A percentile compares a stretch with the other conserved stretches of the same genome.
Conservation (phyloP, 2,797 vertebrate genomes). For the Tapirus indicus region DNA sequence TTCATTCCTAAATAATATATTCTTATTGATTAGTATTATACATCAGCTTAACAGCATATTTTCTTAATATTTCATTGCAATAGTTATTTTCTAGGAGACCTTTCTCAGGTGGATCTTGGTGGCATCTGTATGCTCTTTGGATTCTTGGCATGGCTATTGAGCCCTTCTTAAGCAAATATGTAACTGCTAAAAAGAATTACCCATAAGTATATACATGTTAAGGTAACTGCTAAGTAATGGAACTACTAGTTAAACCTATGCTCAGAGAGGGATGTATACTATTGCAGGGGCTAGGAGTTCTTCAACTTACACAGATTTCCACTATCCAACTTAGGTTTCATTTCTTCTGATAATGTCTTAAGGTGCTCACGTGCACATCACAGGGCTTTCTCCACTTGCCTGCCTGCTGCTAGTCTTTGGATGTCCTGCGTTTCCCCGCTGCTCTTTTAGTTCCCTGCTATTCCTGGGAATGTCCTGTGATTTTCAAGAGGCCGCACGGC, state of each 20-base stretch:
- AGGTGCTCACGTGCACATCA: fast-evolving
- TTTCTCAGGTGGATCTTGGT: not conserved
- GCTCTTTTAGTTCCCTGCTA: not conserved
- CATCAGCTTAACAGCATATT: not conserved
- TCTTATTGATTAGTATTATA: not conserved
- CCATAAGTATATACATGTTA: not conserved
- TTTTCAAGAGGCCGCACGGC: not conserved
- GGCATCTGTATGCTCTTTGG: not conserved
- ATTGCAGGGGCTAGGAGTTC: too few species aligned
- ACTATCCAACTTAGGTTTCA: not conserved
- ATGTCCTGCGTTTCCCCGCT: not conserved
- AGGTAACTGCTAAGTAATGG: not conserved
- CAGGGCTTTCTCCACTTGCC: not conserved
- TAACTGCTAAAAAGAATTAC: not conserved
- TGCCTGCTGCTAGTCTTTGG: too few species aligned
- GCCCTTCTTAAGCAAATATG: not conserved
- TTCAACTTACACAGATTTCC: not conserved
- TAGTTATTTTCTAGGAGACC: not conserved
- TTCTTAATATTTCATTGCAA: not conserved
- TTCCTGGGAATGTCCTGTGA: not conserved
- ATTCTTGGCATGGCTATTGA: not conserved
- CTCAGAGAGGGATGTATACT: not conserved
- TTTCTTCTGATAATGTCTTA: not conserved
- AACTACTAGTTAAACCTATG: not conserved
- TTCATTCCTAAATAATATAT: not conserved